A percentile compares a stretch with the other conserved stretches of the same genome.
Evolutionary conservation across 2,797 vertebrate genomes (phyloP).

Genomic region (Tinamus major): DNA sequence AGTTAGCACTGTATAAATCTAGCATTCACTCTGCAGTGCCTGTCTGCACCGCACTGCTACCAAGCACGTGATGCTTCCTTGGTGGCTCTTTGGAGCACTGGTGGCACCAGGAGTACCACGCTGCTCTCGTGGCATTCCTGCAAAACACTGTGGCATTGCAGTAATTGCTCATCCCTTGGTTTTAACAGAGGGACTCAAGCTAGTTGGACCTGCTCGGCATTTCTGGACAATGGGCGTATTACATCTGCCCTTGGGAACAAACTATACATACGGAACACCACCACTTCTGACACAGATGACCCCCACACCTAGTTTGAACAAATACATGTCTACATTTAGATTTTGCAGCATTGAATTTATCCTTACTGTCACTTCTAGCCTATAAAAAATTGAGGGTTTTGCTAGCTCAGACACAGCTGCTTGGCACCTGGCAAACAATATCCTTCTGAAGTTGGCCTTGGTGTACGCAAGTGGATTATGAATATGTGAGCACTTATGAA

Average conservation of each 20-base stretch:
- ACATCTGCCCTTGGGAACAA: background rate
- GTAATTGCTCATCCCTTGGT: background rate
- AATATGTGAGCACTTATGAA: background rate
- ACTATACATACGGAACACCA: background rate
- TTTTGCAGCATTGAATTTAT: background rate
- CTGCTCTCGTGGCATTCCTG: background rate
- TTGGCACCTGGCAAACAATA: background rate
- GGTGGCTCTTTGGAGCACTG: constrained; percentile 31
- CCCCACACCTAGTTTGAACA: background rate
- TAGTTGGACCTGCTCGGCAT: background rate
- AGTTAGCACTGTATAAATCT: constrained; percentile 10
- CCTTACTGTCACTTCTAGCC: background rate
- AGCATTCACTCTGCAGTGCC: background rate
- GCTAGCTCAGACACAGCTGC: background rate
- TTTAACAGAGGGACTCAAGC: background rate
- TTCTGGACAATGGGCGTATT: background rate
- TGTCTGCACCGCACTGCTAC: constrained; percentile 10
- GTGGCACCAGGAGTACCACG: background rate
- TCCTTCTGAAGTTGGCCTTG: background rate
- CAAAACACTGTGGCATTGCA: background rate
- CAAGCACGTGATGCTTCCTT: background rate
- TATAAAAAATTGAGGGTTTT: background rate
- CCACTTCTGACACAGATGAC: background rate
- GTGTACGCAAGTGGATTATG: background rate
- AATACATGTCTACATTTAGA: background rate